Conservation (phyloP, 2,888 invertebrate species). For the Nebria brevicollis region DNA sequence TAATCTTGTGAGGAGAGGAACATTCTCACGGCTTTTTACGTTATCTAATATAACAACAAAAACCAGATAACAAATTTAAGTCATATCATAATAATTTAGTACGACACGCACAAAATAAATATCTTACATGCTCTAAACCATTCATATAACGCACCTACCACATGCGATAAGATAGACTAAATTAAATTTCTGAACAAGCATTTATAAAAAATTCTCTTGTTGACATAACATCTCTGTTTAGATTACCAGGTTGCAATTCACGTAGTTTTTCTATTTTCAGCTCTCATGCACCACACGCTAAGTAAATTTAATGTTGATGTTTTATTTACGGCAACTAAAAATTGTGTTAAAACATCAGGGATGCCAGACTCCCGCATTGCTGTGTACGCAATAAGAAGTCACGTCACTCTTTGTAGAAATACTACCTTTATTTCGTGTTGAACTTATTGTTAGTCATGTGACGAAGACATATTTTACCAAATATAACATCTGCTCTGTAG, state of each 20-base stretch:
- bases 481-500: neutral
- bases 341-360: neutral
- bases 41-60: neutral
- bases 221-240: neutral
- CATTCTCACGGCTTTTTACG: neutral
- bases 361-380: constrained; percentile 26
- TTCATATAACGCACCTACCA: neutral
- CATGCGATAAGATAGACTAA: neutral
- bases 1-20: neutral
- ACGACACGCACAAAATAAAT: neutral
- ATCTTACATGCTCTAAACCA: neutral
- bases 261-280: constrained; percentile 11
- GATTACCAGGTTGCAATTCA: neutral
- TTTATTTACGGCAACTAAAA: constrained; percentile 18
- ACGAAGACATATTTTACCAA: neutral
- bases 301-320: constrained; percentile 13
- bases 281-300: constrained; percentile 14
- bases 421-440: neutral
- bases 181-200: neutral
- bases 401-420: neutral
- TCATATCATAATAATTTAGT: neutral
- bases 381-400: neutral
- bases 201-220: neutral
- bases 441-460: neutral
- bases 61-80: neutral